These are phyloP conservation scores for Psophia crepitans DNA, from an alignment of 2,113 vertebrate genomes.

Conservation along the genomic window DNA sequence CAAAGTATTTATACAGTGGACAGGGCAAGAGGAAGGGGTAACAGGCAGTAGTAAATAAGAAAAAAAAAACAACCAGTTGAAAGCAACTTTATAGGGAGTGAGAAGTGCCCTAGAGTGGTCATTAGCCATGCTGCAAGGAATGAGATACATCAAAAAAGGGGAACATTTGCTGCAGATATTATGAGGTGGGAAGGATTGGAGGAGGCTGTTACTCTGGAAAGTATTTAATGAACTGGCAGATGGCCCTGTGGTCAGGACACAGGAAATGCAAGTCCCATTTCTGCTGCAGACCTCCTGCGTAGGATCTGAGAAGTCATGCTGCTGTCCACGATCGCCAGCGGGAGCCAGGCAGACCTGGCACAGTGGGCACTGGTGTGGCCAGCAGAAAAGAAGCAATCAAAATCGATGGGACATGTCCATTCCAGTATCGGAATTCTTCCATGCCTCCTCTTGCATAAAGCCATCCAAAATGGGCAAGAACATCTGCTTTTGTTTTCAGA, in stretches of 20 bases:
- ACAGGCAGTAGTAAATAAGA: neutral
- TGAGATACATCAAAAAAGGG: neutral
- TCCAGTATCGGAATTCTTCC: neutral
- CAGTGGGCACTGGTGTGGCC: neutral
- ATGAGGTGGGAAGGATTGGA: neutral
- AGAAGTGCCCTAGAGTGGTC: slow-evolving; percentile 24
- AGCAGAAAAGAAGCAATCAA: neutral
- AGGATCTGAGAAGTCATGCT: neutral
- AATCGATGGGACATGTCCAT: neutral
- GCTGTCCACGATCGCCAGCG: neutral
- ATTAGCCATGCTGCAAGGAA: neutral
- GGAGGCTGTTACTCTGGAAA: neutral
- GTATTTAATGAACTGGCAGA: slow-evolving; percentile 18
- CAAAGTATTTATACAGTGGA: neutral
- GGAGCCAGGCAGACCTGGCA: neutral
- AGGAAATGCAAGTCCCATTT: neutral
- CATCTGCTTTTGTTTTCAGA: slow-evolving; percentile 61
- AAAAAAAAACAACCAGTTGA: neutral
- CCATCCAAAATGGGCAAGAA: slow-evolving; percentile 17
- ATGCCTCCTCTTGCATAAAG: slow-evolving; percentile 3
- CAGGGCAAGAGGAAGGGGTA: neutral
- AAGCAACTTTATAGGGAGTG: slow-evolving; percentile 10
- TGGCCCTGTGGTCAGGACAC: neutral
- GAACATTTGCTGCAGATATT: slow-evolving; percentile 31
- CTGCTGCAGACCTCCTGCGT: neutral